Evolutionary conservation across 1,140 invertebrate genomes (phyloP).

Genomic region (Pogonomyrmex barbatus): DNA sequence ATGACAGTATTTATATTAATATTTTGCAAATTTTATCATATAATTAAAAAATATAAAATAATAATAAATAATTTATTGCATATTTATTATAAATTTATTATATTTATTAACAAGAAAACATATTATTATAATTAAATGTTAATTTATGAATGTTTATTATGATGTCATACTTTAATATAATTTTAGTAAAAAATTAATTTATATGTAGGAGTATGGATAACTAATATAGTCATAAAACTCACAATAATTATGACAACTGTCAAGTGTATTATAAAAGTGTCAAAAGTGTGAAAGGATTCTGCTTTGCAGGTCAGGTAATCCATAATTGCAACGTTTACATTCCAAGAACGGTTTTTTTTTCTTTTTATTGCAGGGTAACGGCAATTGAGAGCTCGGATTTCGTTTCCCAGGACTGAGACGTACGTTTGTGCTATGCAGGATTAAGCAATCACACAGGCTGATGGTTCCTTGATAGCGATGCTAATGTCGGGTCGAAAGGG

Average conservation of each 20-base stretch:
- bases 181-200: neutral
- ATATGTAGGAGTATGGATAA: neutral
- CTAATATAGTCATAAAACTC: neutral
- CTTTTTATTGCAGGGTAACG: conserved; percentile 22
- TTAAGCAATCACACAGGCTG: conserved; percentile 82
- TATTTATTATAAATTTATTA: neutral
- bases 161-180: neutral
- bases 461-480: conserved; percentile 83
- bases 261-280: neutral
- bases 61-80: neutral
- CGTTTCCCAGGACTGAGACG: conserved; percentile 71
- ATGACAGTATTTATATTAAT: neutral
- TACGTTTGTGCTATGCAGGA: conserved; percentile 70
- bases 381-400: conserved; percentile 69
- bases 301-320: neutral
- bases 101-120: neutral
- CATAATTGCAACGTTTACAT: conserved; percentile 11
- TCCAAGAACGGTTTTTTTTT: conserved; percentile 4
- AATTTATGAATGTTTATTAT: neutral
- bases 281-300: neutral
- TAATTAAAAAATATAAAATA: neutral
- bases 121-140: neutral
- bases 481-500: conserved; percentile 79
- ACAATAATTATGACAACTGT: neutral
- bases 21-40: neutral